Percentiles rank a stretch among this genome's conserved stretches.
Evolutionary conservation across 2,797 vertebrate species (phyloP).

Genomic region (Chiloscyllium punctatum): DNA sequence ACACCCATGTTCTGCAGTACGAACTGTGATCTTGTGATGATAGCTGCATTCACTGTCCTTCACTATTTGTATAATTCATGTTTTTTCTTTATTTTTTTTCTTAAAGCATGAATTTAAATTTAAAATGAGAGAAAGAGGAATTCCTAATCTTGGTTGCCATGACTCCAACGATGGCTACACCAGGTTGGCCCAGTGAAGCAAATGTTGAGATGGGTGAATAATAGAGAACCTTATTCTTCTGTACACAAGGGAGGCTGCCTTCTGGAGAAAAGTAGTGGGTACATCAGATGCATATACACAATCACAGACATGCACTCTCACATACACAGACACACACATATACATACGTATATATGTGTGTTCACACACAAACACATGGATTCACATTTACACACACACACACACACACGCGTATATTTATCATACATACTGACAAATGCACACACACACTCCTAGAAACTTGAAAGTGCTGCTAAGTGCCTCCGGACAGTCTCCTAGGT

Average conservation of each 20-base stretch:
- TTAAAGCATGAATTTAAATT: background rate
- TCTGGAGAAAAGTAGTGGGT: background rate
- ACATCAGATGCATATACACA: background rate
- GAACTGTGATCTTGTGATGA: constrained; percentile 17
- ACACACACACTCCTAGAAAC: no score
- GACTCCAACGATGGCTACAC: no score
- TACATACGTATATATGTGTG: no score
- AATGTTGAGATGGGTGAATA: background rate
- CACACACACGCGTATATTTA: no score
- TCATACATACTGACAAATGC: no score
- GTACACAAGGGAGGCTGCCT: background rate
- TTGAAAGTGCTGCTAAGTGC: background rate
- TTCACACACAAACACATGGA: background rate
- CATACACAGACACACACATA: background rate
- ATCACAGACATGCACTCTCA: background rate
- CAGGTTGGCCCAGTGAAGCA: background rate
- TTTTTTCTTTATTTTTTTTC: no score
- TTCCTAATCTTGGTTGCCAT: background rate
- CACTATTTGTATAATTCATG: constrained; percentile 24
- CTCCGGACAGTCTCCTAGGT: background rate
- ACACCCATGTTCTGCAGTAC: background rate
- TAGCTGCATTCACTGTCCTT: background rate
- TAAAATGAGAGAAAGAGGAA: background rate
- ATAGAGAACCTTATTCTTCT: background rate
- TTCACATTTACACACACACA: no score